phyloP scores from a whole-genome alignment of 1,140 invertebrate genomes.

The Drosophila pseudoananassae region DNA sequence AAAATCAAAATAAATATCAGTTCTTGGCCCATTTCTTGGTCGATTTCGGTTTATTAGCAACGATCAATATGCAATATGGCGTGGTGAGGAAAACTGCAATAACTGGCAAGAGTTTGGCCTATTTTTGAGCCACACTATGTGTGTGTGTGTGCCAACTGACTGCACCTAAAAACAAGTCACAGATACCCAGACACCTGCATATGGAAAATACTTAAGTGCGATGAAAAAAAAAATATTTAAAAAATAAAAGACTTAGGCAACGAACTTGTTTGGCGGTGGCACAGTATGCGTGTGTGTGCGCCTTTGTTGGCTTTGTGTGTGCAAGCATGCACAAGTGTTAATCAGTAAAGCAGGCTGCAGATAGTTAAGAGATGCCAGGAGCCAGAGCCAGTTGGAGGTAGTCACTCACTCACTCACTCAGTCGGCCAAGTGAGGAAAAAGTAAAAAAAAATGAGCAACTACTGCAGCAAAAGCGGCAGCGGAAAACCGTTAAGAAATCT shows the following conservation, averaged over 20 bases:
- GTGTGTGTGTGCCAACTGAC: slow-evolving; percentile 26
- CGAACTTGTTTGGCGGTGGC: slow-evolving; percentile 68
- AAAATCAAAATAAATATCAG: slow-evolving; percentile 17
- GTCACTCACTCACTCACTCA: slow-evolving; percentile 53
- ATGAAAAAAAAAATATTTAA: slow-evolving; percentile 59
- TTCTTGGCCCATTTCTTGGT: slow-evolving; percentile 35
- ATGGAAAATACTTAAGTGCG: slow-evolving; percentile 52
- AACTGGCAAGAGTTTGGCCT: slow-evolving; percentile 66
- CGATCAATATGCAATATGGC: slow-evolving; percentile 40
- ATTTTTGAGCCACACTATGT: slow-evolving; percentile 36
- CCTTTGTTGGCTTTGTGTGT: not conserved
- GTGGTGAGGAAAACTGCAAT: slow-evolving; percentile 38
- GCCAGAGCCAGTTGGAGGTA: slow-evolving; percentile 17
- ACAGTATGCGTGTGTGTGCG: slow-evolving; percentile 25
- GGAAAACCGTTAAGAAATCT: slow-evolving; percentile 78
- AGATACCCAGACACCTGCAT: slow-evolving; percentile 42
- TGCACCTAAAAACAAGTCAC: slow-evolving; percentile 49
- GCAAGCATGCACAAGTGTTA: slow-evolving; percentile 64
- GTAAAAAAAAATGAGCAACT: slow-evolving; percentile 15
- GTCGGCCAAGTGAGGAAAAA: slow-evolving; percentile 55
- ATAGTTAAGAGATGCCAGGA: slow-evolving; percentile 59
- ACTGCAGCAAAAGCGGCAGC: slow-evolving; percentile 22
- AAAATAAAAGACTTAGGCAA: slow-evolving; percentile 79
- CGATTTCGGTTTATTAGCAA: slow-evolving; percentile 21
- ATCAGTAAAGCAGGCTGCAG: slow-evolving; percentile 70